Evolutionary conservation across 2,888 invertebrate species (phyloP).

Genomic region (Nymphalis polychloros): DNA sequence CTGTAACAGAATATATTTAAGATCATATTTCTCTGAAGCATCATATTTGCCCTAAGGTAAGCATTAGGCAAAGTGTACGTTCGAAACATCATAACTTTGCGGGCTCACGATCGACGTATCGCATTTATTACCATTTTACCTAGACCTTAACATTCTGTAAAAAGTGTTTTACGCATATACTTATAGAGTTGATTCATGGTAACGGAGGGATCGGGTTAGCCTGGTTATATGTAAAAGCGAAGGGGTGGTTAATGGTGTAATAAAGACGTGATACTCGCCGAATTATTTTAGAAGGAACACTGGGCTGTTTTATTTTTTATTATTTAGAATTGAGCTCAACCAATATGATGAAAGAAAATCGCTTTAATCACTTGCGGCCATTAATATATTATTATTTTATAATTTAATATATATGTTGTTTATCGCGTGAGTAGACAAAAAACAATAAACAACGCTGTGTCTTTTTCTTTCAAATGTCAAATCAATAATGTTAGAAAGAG

Average conservation of each 20-base stretch:
- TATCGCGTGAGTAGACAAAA: no score
- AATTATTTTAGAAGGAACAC: constrained; percentile 1
- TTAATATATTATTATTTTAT: no score
- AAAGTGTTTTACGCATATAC: background rate
- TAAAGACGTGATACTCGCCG: constrained; percentile 20
- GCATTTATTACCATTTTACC: constrained; percentile 25
- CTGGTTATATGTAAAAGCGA: constrained; percentile 1
- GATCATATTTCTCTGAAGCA: constrained; percentile 11
- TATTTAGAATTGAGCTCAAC: background rate
- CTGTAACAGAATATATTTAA: background rate
- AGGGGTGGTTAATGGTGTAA: constrained; percentile 21
- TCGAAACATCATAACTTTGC: constrained; percentile 25
- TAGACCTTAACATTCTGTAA: background rate
- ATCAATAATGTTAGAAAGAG: no score
- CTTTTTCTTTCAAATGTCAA: no score
- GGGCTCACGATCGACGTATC: constrained; percentile 28
- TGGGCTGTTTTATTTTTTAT: background rate
- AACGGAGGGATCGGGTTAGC: background rate
- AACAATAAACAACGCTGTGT: no score
- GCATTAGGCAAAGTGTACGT: constrained; percentile 2
- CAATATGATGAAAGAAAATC: background rate
- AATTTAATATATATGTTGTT: no score
- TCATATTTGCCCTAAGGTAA: background rate
- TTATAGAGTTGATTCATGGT: constrained; percentile 3
- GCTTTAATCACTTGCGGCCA: no score